Base-by-base conservation (phyloP, 2,888 invertebrate species). In the Phalera bucephala region DNA sequence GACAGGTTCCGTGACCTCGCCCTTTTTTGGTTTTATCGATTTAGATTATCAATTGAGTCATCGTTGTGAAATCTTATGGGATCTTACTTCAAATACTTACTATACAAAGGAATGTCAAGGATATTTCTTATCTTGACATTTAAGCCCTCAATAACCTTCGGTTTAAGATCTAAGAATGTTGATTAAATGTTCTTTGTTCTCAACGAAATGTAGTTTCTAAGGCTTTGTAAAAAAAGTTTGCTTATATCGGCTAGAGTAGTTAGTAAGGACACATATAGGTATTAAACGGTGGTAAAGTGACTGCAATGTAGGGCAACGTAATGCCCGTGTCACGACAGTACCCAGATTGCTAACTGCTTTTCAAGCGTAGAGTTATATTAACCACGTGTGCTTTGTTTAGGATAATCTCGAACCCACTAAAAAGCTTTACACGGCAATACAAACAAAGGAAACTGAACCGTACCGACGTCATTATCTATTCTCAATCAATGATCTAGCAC, bases 241-340 rank as follows among this genome's bases (percentile, higher is more conserved):
- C 17, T 17, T 17, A 5, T 17, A 17, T 17, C 17, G 17, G 5
- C 17, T 3, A 17, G 5, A 17, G 17, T 17, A 35, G n/a, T 26
- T 21, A n/a, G 13, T 27, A 36, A 44, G 52, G 41, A 33, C 36
- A 40, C 45, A 36, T 31, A 55, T 50, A 53, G 53, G 51, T 54
- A 45, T 40, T 46, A 56, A 55, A 52, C 47, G 40, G 50, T 49
- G 40, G 57, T 66, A 71, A 67, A 74, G 64, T 61, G 59, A 66
- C 53, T 40, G 53, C 54, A 40, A 80, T 79, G 69, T 83, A 54
- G 79, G 65, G 42, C 73, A 67, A 52, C 55, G 63, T 74, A 77
- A 77, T 74, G 66, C 65, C 60, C 54, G 39, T 63, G 64, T 63
- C 76, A 74, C 69, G 73, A 71, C 62, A 52, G 57, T 57, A 57